A percentile compares a stretch with the other conserved stretches of the same genome.
Evolutionary conservation across 2,888 invertebrate genomes (phyloP).

Genomic region (Eupithecia centaureata): DNA sequence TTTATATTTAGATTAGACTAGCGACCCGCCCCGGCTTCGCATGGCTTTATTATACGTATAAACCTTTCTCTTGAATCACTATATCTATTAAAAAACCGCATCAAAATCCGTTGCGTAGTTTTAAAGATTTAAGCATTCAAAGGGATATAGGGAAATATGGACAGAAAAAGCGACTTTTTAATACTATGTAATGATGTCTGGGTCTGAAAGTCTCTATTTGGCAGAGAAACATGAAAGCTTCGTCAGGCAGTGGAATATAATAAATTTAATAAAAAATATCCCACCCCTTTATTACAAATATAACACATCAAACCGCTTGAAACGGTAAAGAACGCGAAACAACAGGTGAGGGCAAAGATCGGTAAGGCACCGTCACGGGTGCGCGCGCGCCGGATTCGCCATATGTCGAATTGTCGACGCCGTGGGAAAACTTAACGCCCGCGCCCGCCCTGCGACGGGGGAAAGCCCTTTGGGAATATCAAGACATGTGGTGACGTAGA

Average conservation of each 20-base stretch:
- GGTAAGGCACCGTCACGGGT: constrained; percentile 82
- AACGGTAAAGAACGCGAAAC: constrained; percentile 54
- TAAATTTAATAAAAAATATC: not conserved
- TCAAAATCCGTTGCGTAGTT: no score
- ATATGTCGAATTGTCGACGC: constrained; percentile 75
- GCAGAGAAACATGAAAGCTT: not conserved
- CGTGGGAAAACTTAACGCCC: constrained; percentile 83
- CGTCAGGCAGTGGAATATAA: not conserved
- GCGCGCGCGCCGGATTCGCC: constrained; percentile 65
- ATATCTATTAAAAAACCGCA: no score
- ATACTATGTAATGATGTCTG: no score
- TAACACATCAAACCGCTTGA: constrained; percentile 2
- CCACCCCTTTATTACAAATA: not conserved
- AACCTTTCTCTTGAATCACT: no score
- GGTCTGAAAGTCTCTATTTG: not conserved
- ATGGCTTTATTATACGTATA: no score
- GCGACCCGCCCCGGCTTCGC: no score
- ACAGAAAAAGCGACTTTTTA: no score
- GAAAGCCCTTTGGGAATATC: constrained; percentile 35
- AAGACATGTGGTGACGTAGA: constrained; percentile 37
- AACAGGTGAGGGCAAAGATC: constrained; percentile 77
- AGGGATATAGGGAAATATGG: no score
- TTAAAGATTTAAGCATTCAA: no score
- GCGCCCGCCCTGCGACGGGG: constrained; percentile 42
- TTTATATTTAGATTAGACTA: no score